These are phyloP conservation scores for Lophius americanus DNA, from an alignment of 2,797 vertebrate species.

Conservation along the genomic window DNA sequence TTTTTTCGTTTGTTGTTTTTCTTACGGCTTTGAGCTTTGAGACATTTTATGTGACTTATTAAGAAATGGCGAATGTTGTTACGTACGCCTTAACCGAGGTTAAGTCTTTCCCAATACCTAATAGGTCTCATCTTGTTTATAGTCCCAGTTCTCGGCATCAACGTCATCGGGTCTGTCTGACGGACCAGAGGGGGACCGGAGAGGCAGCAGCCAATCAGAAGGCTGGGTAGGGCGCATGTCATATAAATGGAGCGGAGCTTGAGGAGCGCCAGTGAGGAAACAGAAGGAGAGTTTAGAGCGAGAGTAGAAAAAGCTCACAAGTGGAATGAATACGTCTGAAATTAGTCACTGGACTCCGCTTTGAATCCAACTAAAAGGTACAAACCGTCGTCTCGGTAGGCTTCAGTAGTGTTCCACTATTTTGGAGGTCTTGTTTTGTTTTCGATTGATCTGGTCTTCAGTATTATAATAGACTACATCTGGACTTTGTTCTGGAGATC, in stretches of 20 bases:
- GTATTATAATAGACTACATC: conserved; percentile 65
- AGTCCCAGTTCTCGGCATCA: conserved; percentile 87
- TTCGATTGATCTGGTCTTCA: conserved; percentile 74
- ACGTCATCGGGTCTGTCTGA: conserved; percentile 74
- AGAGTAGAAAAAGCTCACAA: conserved; percentile 44
- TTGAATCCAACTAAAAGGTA: conserved; percentile 78
- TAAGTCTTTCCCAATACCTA: conserved; percentile 59
- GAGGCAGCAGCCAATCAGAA: conserved; percentile 64
- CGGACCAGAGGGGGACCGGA: conserved; percentile 45
- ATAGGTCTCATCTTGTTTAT: conserved; percentile 83
- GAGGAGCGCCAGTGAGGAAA: conserved; percentile 39
- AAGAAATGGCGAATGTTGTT: not conserved
- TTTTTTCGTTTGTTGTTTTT: not conserved
- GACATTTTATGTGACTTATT: conserved; percentile 9
- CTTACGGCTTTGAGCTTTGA: not conserved
- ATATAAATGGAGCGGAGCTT: conserved; percentile 50
- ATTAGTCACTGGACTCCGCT: conserved; percentile 78
- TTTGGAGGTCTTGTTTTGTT: conserved; percentile 82
- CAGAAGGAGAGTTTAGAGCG: not conserved
- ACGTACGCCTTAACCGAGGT: conserved; percentile 24
- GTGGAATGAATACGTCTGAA: conserved; percentile 73
- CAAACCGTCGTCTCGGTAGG: conserved; percentile 80
- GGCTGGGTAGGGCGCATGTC: accelerated
- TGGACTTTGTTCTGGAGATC: conserved; percentile 75
- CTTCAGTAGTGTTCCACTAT: conserved; percentile 83